A percentile compares a stretch with the other conserved stretches of the same genome.
Evolutionary conservation across 1,140 invertebrate genomes (phyloP).

Genomic region (Atopsyche davidsoni): DNA sequence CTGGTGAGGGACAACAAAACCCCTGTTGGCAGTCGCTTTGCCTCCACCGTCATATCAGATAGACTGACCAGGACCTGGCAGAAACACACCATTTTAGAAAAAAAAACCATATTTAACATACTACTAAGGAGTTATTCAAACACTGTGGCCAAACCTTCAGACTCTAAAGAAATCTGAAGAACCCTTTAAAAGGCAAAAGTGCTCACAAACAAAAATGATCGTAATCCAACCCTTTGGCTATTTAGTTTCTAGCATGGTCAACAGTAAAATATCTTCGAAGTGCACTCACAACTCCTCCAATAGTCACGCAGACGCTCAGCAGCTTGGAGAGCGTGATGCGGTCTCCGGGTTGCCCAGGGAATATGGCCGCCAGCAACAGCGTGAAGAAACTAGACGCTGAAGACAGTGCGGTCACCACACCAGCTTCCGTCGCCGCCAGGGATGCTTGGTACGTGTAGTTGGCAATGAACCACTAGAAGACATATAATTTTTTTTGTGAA

Average conservation of each 20-base stretch:
- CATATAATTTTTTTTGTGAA: slow-evolving; percentile 15
- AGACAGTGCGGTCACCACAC: slow-evolving; percentile 73
- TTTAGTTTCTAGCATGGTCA: not conserved
- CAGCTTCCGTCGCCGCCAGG: slow-evolving; percentile 65
- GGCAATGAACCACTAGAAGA: slow-evolving; percentile 72
- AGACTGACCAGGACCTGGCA: slow-evolving; percentile 63
- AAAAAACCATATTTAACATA: slow-evolving; percentile 2
- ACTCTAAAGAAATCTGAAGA: no score
- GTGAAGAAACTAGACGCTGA: slow-evolving; percentile 82
- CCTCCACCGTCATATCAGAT: slow-evolving; percentile 56
- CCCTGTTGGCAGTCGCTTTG: slow-evolving; percentile 59
- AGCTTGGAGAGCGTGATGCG: slow-evolving; percentile 78
- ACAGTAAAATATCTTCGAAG: not conserved
- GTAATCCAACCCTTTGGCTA: no score
- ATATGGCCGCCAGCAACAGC: slow-evolving; percentile 70
- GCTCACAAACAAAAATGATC: no score
- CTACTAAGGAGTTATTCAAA: no score
- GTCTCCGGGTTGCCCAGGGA: slow-evolving; percentile 70
- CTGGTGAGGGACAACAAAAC: slow-evolving; percentile 72
- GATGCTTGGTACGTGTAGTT: slow-evolving; percentile 79
- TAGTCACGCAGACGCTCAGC: slow-evolving; percentile 69
- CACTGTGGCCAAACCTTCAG: no score
- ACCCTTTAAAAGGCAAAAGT: no score
- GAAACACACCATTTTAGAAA: no score
- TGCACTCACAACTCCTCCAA: slow-evolving; percentile 67